A percentile compares a stretch with the other conserved stretches of the same genome.
Evolutionary conservation across 30 jellyfish, hydroid and myxozoan genomes (phyloP).

Genomic region (Chironex yamaguchii): DNA sequence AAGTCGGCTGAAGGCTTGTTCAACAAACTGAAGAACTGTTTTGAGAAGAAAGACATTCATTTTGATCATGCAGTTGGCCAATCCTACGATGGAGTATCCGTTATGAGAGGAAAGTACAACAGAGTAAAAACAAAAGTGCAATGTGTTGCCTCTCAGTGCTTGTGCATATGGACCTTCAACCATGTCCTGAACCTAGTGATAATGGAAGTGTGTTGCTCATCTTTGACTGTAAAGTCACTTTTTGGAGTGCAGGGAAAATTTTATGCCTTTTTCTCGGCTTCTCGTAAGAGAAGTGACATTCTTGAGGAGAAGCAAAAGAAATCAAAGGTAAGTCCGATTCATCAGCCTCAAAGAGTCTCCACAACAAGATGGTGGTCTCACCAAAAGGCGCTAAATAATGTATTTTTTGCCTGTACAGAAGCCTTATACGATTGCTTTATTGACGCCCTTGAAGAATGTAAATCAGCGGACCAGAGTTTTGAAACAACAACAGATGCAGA

Average conservation of each 20-base stretch:
- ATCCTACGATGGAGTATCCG: constrained; percentile 31
- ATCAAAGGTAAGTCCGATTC: not conserved
- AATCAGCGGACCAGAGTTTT: constrained; percentile 20
- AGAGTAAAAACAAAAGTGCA: constrained; percentile 10
- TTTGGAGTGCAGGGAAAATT: constrained; percentile 7
- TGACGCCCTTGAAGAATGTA: constrained; percentile 3
- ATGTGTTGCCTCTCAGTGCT: not conserved
- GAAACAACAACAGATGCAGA: constrained; percentile 55
- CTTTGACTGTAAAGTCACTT: not conserved
- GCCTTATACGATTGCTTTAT: constrained; percentile 20
- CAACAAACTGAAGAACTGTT: not conserved
- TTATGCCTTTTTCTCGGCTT: constrained; percentile 1
- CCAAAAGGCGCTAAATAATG: not conserved
- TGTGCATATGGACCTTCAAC: constrained; percentile 14
- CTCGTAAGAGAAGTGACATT: constrained; percentile 1
- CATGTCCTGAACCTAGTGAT: constrained; percentile 19
- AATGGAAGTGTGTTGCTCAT: constrained; percentile 4
- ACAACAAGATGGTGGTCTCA: constrained; percentile 23
- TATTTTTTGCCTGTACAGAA: constrained; percentile 15
- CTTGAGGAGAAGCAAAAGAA: constrained; percentile 1
- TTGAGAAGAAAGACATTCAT: not conserved
- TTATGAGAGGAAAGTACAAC: constrained; percentile 16
- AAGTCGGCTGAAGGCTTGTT: constrained; percentile 12
- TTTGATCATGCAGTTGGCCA: constrained; percentile 28
- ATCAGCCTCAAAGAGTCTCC: constrained; percentile 7